Base-by-base conservation (phyloP, 2,888 invertebrate species). In the Neoscelio sp. region DNA sequence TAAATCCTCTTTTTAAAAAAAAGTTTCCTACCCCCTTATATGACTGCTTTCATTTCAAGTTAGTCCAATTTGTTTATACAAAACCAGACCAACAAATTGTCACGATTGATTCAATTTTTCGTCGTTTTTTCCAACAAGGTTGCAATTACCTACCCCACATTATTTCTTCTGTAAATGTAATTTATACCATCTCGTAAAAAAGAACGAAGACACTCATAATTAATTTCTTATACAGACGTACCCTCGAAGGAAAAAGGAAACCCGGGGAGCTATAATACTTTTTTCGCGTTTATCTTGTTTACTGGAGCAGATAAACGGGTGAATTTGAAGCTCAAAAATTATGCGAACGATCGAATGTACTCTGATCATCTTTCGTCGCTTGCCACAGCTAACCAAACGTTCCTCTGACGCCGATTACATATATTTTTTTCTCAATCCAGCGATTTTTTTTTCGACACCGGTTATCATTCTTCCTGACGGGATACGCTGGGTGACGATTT, bases 401-500 rank as follows among this genome's bases (percentile, higher is more conserved):
- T 70, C 64, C 62, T 68, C 42, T 15, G 40, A 48, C 58, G 12
- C 48, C 50, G 56, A 6, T 23, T 23, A 23, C 6, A 20, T 35
- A 12, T n/a, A 20, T 52, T 52, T 33, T 35, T 35, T 2, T 26
- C 2, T 23, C 1, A 6, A 12, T 38, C 7, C 18, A 0, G 2
- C 3, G 33, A 12, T 44, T 46, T 62, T 62, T 44, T 42, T 15
- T 50, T 38, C 6, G 15, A 33, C 33, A 8, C 30, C 26, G 23
- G 65, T 74, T 64, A 33, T 46, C 13, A 15, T 44, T 28, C 30
- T 13, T 17, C 26, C 35, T 13, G 46, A 62, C 64, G 38, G 44
- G 56, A 64, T 26, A 26, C 71, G 28, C 54, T 18, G 23, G 18
- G 28, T 23, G 23, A 38, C 62, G 23, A 80, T 75, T 75, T 74